These are phyloP conservation scores for Tauraco erythrolophus DNA, from an alignment of 2,113 vertebrate genomes.

Conservation along the genomic window DNA sequence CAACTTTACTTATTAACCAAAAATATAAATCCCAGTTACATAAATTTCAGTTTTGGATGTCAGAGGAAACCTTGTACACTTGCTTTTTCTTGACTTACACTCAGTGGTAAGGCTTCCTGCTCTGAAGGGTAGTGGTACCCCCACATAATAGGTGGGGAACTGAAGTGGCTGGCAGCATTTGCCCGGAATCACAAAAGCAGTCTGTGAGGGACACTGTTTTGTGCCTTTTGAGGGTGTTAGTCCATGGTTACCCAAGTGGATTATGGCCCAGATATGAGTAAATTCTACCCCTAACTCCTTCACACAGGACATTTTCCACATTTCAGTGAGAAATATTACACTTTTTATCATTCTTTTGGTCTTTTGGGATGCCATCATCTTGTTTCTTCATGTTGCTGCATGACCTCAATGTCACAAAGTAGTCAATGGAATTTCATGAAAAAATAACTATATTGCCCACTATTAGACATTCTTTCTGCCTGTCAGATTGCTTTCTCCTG, in stretches of 20 bases:
- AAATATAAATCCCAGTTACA: not conserved
- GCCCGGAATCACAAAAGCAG: not conserved
- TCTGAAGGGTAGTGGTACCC: rapidly evolving
- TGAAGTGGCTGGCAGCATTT: not conserved
- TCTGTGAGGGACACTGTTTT: not conserved
- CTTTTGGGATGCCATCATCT: not conserved
- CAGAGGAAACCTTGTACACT: not conserved
- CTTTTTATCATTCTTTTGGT: not conserved
- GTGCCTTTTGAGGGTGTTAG: not conserved
- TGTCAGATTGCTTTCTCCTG: not conserved
- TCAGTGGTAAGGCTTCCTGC: not conserved
- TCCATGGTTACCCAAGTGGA: not conserved
- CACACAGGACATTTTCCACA: not conserved
- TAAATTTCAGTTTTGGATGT: not conserved
- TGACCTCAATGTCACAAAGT: not conserved
- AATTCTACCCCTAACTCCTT: not conserved
- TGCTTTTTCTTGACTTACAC: not conserved
- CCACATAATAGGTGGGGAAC: not conserved
- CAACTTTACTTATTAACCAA: not conserved
- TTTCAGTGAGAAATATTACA: not conserved
- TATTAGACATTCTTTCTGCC: not conserved
- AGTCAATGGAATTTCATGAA: not conserved
- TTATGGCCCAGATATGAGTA: not conserved
- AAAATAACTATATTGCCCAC: not conserved
- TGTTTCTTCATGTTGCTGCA: not conserved